Conservation (phyloP, 2,113 vertebrate genomes). For the Thalassoma bifasciatum region DNA sequence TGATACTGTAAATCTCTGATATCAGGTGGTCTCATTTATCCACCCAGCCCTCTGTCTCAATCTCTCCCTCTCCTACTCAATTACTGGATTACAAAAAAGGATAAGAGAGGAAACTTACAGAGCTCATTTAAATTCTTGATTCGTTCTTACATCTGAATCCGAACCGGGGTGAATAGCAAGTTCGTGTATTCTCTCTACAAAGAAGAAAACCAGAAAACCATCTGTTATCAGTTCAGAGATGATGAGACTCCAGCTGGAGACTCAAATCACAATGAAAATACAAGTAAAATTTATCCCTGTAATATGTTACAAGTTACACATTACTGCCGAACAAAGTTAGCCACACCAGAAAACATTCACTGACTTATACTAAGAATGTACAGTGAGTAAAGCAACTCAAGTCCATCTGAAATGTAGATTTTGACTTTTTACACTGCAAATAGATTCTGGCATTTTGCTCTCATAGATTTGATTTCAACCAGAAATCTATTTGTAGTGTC, state of each 20-base stretch:
- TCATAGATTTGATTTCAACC: too few relatives aligned
- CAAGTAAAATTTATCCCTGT: too few relatives aligned
- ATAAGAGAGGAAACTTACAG: neutral
- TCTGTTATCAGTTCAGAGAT: neutral
- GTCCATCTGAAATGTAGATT: too few relatives aligned
- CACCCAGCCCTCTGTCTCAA: neutral
- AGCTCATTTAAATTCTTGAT: constrained; percentile 1
- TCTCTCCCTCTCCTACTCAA: constrained; percentile 30
- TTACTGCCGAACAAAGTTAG: too few relatives aligned
- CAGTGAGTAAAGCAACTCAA: too few relatives aligned
- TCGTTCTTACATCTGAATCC: neutral
- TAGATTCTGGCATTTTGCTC: too few relatives aligned
- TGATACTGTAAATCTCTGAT: constrained; percentile 49
- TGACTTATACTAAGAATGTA: too few relatives aligned
- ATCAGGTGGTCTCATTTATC: constrained; percentile 33
- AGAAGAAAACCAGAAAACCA: neutral
- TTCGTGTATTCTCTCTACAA: neutral
- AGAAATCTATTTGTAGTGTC: too few relatives aligned
- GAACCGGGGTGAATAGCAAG: neutral
- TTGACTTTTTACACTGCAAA: too few relatives aligned
- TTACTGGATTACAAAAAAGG: constrained; percentile 48
- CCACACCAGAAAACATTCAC: too few relatives aligned
- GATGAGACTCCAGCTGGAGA: constrained; percentile 13
- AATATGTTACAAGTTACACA: too few relatives aligned
- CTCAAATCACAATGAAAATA: constrained; percentile 27